Evolutionary conservation across 2,888 invertebrate species (phyloP), one percentile per base, ranked within the genome.

Genomic region (Leucoptera coffeella): DNA sequence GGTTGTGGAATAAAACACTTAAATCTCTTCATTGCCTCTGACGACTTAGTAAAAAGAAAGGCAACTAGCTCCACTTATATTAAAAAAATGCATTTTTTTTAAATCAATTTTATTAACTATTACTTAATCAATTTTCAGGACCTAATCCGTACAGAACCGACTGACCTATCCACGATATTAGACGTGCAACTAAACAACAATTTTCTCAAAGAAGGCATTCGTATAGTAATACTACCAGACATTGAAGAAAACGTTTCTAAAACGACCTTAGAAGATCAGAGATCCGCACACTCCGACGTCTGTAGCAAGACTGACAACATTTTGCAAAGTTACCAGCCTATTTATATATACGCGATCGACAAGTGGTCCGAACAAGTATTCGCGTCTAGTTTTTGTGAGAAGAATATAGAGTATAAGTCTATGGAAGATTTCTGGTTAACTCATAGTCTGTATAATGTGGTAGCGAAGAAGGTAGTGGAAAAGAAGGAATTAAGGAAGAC

Each of bases 101-200:
- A n/a, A n/a, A n/a, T n/a, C n/a, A n/a, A n/a, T n/a, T n/a, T n/a
- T n/a, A n/a, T n/a, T n/a, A n/a, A 8, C 14, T 4, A 4, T 27
- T 26, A 26, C 4, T n/a, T n/a, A n/a, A n/a, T n/a, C n/a, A n/a
- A n/a, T n/a, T 47, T 75, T 22, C 64, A 73, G 54, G 73, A 77
- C 35, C 58, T 75, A 3, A 53, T 72, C 19, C 64, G 72, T 23
- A 75, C 74, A 41, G 74, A 75, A 38, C 52, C 65, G 19, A 53
- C 75, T 8, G 80, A 80, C 41, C 76, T 77, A 29, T 74, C 80
- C 17, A 84, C 84, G 1, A 75, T 83, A 2, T 51, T 89, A 15
- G 88, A 90, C 59, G 75, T 89, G 7, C 81, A 83, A 44, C 57
- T 88, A 4, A 76, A 79, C 45, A 79, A 82, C 40, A 60, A 75